Conservation (phyloP, 2,113 vertebrate genomes). For the Nothobranchius furzeri region DNA sequence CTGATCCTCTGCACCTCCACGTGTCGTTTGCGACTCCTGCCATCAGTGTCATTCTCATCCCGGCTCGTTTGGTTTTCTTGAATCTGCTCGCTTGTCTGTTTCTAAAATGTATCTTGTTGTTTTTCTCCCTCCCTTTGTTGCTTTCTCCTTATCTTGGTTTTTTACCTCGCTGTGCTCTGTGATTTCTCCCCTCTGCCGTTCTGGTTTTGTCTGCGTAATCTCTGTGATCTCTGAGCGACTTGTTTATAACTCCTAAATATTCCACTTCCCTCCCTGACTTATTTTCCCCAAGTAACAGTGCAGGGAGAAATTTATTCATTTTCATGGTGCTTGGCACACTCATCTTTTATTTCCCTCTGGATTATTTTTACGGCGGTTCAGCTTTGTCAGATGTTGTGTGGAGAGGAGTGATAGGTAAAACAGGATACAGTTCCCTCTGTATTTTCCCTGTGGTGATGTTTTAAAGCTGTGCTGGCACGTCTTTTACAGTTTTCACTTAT, state of each 20-base stretch:
- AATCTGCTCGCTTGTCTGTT: conserved; percentile 22
- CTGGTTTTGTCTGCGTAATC: conserved; percentile 54
- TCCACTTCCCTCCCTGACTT: conserved; percentile 51
- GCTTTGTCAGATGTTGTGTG: conserved; percentile 48
- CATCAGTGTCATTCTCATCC: conserved; percentile 29
- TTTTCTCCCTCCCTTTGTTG: conserved; percentile 15
- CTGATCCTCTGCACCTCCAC: not conserved
- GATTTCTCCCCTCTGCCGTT: conserved; percentile 44
- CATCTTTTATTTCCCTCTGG: conserved; percentile 65
- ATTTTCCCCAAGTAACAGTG: conserved; percentile 55
- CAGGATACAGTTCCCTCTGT: conserved; percentile 21
- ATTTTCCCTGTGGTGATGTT: conserved; percentile 35
- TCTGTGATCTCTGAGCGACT: conserved; percentile 60
- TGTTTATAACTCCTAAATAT: conserved; percentile 69
- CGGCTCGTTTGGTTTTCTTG: conserved; percentile 17
- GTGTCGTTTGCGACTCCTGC: not conserved
- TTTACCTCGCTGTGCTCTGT: conserved; percentile 31
- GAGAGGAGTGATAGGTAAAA: conserved; percentile 37
- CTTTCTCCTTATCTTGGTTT: conserved; percentile 15
- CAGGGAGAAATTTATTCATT: conserved; percentile 54
- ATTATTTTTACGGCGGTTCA: conserved; percentile 56
- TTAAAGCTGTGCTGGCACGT: conserved; percentile 29
- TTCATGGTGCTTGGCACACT: conserved; percentile 50
- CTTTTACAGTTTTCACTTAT: conserved; percentile 11
- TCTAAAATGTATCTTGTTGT: conserved; percentile 32